A percentile compares a stretch with the other conserved stretches of the same genome.
Conservation (phyloP, 1,140 invertebrate species). For the Chironomus tepperi region DNA sequence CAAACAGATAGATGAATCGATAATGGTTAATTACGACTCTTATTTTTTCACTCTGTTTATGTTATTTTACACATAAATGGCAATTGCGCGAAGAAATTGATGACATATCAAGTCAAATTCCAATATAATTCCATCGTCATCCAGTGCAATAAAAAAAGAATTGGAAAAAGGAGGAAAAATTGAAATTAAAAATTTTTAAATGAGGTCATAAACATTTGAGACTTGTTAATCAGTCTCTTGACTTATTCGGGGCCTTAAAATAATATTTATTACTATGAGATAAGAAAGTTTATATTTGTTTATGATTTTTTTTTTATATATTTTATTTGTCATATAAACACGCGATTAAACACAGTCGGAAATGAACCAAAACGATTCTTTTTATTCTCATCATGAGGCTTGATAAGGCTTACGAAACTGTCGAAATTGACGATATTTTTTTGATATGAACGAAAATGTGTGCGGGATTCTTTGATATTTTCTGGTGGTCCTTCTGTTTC, state of each 20-base stretch:
- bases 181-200: not conserved
- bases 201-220: constrained; percentile 21
- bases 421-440: not conserved
- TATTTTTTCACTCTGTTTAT: not conserved
- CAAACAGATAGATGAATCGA: too few species aligned
- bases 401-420: too few species aligned
- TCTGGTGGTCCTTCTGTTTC: too few species aligned
- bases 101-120: not conserved
- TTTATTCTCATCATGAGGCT: not conserved
- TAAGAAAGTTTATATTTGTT: constrained; percentile 1
- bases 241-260: constrained; percentile 14
- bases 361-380: not conserved
- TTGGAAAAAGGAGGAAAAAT: not conserved
- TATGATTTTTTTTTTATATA: too few species aligned
- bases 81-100: not conserved
- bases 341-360: constrained; percentile 9
- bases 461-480: not conserved
- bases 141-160: too few species aligned
- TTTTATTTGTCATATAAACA: not conserved
- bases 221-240: constrained; percentile 19
- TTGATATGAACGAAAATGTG: not conserved
- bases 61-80: too few species aligned
- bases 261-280: constrained; percentile 16
- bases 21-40: too few species aligned
- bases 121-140: too few species aligned